A percentile compares a stretch with the other conserved stretches of the same genome.
Conservation (phyloP, 2,797 vertebrate genomes). For the Gallinago stenura region DNA sequence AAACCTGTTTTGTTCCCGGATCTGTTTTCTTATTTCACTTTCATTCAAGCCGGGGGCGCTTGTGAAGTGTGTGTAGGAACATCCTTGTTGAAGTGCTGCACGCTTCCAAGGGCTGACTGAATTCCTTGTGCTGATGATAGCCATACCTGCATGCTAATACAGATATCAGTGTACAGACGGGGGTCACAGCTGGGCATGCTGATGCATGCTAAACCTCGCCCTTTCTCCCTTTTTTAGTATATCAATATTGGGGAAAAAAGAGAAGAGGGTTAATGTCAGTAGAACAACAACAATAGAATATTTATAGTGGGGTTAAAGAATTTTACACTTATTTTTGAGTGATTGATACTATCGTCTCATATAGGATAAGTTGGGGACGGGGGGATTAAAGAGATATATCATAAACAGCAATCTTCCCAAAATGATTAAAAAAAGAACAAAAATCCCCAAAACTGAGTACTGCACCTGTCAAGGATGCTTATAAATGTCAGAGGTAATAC, state of each 20-base stretch:
- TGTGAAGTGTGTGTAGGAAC: neutral
- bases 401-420: conserved; percentile 8
- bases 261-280: neutral
- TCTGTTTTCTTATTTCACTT: neutral
- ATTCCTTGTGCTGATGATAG: neutral
- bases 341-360: neutral
- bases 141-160: neutral
- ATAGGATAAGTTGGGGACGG: neutral
- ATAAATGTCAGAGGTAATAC: conserved; percentile 69
- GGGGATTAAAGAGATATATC: conserved; percentile 5
- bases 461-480: conserved; percentile 31
- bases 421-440: neutral
- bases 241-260: neutral
- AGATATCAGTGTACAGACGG: neutral
- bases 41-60: neutral
- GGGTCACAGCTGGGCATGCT: neutral
- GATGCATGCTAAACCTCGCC: neutral
- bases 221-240: neutral
- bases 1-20: neutral
- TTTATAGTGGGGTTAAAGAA: neutral
- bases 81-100: neutral
- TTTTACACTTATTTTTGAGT: neutral
- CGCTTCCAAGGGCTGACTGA: neutral
- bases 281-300: neutral
- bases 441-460: neutral